These are phyloP conservation scores for Bombylius major DNA, from an alignment of 2,888 invertebrate genomes.

Conservation along the genomic window DNA sequence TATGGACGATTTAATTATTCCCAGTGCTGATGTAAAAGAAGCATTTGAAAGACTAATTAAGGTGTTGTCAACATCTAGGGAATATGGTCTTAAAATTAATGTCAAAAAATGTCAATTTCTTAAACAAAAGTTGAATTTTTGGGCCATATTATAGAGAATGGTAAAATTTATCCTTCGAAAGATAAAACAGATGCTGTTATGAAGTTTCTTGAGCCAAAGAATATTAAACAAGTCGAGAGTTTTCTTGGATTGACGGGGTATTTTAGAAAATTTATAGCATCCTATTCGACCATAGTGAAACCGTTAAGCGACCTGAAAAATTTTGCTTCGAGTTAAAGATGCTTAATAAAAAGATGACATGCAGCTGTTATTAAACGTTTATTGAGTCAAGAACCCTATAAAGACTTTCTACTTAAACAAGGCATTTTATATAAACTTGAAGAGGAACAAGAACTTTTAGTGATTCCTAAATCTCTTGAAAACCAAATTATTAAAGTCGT, in stretches of 20 bases:
- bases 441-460: too few relatives aligned
- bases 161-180: conserved; percentile 18
- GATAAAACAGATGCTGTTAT: conserved; percentile 20
- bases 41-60: neutral
- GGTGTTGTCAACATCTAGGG: neutral
- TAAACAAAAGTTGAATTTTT: conserved; percentile 15
- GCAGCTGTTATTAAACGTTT: too few relatives aligned
- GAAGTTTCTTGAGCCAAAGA: conserved; percentile 20
- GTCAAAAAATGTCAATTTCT: conserved; percentile 18
- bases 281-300: conserved; percentile 15
- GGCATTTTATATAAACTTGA: too few relatives aligned
- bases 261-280: conserved; percentile 21
- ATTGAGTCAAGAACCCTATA: too few relatives aligned
- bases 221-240: conserved; percentile 19
- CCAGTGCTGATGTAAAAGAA: conserved; percentile 2
- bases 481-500: too few relatives aligned
- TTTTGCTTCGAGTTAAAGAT: too few relatives aligned
- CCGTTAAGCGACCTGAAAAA: too few relatives aligned
- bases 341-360: too few relatives aligned
- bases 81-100: conserved; percentile 13
- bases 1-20: conserved; percentile 5
- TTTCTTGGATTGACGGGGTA: conserved; percentile 21
- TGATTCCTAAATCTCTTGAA: too few relatives aligned
- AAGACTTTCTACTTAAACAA: too few relatives aligned
- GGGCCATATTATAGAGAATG: conserved; percentile 14